phyloP scores from a whole-genome alignment of 2,888 invertebrate genomes.

The Drosophila peninsularis region DNA sequence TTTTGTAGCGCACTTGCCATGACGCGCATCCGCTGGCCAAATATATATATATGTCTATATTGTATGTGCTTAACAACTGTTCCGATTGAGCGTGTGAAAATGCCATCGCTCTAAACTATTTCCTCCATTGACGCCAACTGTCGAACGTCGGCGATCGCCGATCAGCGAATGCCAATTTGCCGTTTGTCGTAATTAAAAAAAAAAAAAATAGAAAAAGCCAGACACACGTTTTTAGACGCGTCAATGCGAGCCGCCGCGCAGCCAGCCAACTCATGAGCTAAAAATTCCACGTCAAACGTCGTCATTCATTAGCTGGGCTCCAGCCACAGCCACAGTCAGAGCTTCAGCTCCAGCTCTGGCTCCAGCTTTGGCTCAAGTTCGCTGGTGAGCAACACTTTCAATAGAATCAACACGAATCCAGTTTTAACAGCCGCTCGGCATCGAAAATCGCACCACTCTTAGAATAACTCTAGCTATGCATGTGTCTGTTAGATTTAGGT shows the following conservation, averaged over 20 bases:
- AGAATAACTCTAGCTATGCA: conserved; percentile 21
- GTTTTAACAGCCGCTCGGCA: conserved; percentile 53
- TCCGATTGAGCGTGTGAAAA: conserved; percentile 72
- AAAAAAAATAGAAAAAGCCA: conserved; percentile 25
- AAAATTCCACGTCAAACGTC: conserved; percentile 71
- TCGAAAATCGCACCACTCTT: conserved; percentile 47
- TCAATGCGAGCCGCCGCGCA: conserved; percentile 17
- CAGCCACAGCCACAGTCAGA: conserved; percentile 15
- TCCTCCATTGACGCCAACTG: conserved; percentile 56
- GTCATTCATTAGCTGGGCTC: conserved; percentile 69
- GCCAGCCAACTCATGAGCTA: conserved; percentile 70
- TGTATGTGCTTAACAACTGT: conserved; percentile 30
- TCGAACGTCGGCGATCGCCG: conserved; percentile 28
- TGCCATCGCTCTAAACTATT: conserved; percentile 64
- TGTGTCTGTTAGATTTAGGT: neutral
- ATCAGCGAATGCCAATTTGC: conserved; percentile 56
- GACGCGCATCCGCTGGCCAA: conserved; percentile 65
- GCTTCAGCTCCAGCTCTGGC: neutral
- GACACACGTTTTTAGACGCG: conserved; percentile 27
- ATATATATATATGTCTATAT: conserved; percentile 8
- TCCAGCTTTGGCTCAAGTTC: conserved; percentile 19
- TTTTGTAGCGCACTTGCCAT: conserved; percentile 41
- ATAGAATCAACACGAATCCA: conserved; percentile 72
- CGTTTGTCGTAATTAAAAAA: conserved; percentile 73
- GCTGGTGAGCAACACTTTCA: conserved; percentile 69